Evolutionary conservation across 2,888 invertebrate genomes (phyloP).

Genomic region (Aquatica leii): DNA sequence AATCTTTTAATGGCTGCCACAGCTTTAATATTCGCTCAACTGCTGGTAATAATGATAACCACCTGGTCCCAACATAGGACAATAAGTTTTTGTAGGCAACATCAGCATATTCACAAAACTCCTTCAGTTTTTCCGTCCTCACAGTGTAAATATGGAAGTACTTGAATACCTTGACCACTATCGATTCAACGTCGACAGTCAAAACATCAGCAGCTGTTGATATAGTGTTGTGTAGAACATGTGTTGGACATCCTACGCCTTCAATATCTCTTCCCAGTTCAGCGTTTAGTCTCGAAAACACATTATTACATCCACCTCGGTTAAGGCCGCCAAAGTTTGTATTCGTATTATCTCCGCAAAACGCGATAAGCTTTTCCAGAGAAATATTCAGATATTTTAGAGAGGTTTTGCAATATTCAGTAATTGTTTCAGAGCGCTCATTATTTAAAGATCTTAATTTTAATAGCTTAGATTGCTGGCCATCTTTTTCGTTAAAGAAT

Average conservation of each 20-base stretch:
- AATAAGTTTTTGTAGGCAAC: slow-evolving; percentile 23
- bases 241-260: slow-evolving; percentile 31
- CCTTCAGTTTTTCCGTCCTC: neutral
- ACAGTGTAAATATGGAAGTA: slow-evolving; percentile 18
- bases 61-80: slow-evolving; percentile 21
- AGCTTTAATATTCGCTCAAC: no score
- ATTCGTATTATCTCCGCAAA: slow-evolving; percentile 11
- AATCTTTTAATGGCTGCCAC: slow-evolving; percentile 24
- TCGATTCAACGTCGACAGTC: slow-evolving; percentile 7
- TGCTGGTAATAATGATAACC: slow-evolving; percentile 14
- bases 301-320: neutral
- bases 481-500: no score
- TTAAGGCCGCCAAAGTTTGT: neutral
- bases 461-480: no score
- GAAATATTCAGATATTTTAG: neutral
- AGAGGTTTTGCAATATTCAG: neutral
- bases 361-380: neutral
- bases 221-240: slow-evolving; percentile 17
- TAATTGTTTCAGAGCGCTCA: neutral
- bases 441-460: no score
- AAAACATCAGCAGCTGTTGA: slow-evolving; percentile 12
- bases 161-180: slow-evolving; percentile 3
- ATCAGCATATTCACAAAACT: slow-evolving; percentile 21
- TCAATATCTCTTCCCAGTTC: slow-evolving; percentile 8
- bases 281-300: slow-evolving; percentile 2